Percentiles rank a stretch among this genome's conserved stretches.
phyloP scores from a whole-genome alignment of 2,797 vertebrate species.

The Ctenochaetus hawaiiensis region DNA sequence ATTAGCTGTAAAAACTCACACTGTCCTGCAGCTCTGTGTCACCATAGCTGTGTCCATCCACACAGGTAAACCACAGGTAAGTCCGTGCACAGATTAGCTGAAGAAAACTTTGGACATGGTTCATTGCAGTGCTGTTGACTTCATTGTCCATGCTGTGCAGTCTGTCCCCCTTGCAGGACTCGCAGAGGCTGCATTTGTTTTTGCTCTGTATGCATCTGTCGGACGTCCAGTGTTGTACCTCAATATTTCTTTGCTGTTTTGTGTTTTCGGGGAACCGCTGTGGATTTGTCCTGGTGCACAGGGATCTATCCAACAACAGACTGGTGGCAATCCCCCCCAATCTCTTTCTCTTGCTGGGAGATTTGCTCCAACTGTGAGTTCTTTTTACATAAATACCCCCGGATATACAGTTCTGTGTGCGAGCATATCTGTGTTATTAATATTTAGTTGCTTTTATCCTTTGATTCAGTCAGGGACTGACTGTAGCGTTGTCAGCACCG shows the following conservation, averaged over 20 bases:
- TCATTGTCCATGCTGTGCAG: background rate
- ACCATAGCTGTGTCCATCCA: background rate
- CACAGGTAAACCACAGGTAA: background rate
- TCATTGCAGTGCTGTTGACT: background rate
- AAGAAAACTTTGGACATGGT: background rate
- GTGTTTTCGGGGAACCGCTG: constrained; percentile 30
- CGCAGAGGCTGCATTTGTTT: background rate
- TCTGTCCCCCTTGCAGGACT: background rate
- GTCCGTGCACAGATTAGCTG: background rate
- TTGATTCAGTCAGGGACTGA: background rate
- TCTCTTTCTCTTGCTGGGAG: constrained; percentile 91
- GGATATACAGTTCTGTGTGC: background rate
- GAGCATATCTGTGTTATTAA: background rate
- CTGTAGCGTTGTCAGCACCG: no score
- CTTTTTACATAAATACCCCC: constrained; percentile 8
- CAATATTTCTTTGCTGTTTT: constrained; percentile 29
- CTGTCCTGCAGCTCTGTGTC: background rate
- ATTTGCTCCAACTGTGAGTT: constrained; percentile 96
- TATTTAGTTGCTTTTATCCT: background rate
- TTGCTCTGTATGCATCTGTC: background rate
- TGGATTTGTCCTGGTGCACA: constrained; percentile 74
- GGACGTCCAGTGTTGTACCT: background rate
- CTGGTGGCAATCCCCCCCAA: constrained; percentile 89
- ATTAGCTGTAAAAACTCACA: background rate
- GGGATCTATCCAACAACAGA: constrained; percentile 94